Conservation (phyloP, 2,113 vertebrate genomes). For the Psittacus erithacus region DNA sequence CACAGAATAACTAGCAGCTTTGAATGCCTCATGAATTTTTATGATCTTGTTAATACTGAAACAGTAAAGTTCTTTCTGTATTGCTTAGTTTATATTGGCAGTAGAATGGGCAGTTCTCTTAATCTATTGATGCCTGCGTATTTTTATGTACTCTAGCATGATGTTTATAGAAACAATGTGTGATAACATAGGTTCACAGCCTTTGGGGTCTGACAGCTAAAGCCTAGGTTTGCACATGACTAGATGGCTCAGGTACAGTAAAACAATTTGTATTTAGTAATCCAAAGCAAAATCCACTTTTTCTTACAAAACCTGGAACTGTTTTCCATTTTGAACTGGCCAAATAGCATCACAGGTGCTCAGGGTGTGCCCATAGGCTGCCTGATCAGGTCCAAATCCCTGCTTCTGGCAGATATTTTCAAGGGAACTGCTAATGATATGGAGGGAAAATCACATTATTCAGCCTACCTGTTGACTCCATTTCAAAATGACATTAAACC, state of each 20-base stretch:
- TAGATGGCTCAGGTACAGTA: neutral
- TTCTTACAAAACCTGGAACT: neutral
- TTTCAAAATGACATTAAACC: neutral
- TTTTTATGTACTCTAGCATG: neutral
- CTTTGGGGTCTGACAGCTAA: neutral
- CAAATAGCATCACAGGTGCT: neutral
- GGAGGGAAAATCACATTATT: neutral
- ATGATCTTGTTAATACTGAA: conserved; percentile 49
- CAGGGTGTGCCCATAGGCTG: neutral
- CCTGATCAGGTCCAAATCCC: neutral
- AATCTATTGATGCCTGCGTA: neutral
- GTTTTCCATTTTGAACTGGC: neutral
- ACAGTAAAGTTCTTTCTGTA: neutral
- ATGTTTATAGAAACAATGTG: neutral
- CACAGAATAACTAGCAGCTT: neutral
- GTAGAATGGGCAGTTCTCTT: neutral
- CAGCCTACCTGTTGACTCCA: neutral
- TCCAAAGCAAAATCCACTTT: neutral
- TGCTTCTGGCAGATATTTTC: neutral
- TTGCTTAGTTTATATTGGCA: neutral
- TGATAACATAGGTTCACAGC: neutral
- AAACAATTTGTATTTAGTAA: neutral
- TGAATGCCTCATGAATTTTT: conserved; percentile 54
- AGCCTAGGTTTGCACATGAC: neutral
- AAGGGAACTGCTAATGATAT: neutral